Base-by-base conservation (phyloP, 1,140 invertebrate species). In the Caerostris extrusa region DNA sequence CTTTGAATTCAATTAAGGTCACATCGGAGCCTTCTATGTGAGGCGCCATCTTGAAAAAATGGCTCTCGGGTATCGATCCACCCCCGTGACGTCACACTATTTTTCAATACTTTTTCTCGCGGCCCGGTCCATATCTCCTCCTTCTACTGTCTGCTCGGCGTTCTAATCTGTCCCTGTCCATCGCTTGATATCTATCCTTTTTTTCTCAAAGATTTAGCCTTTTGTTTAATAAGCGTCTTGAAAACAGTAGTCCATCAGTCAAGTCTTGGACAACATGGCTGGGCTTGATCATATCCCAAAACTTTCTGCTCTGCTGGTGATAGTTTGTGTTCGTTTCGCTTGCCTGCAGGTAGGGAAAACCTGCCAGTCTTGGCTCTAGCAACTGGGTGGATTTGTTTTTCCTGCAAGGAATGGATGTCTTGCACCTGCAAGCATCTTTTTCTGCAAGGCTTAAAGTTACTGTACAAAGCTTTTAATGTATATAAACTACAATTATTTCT, bases 11-110 rank as follows among this genome's bases (percentile, higher is more conserved):
- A 81, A 91, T 91, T 91, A 91, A 91, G 89, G 89, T 91, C 71
- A 81, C 89, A 50, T n/a, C 8, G 69, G 56, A n/a, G 56, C 50
- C 50, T 14, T 71, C 88, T 69, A 91, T 71, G 89, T 91, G 89
- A 17, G 57, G 89, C 89, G 89, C 89, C 89, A 91, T 91, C 89
- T 91, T 91, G 89, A 91, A 82, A n/a, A 82, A 91, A 81, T 61
- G 60, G 71, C 7, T 34, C 56, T 56, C 8, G 8, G n/a, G n/a
- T 91, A 91, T 91, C 89, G 89, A 91, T 91, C 89, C 55, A 4
- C 2, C 3, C 50, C 12, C 55, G 61, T 91, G 89, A 91, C 89
- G 89, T 91, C 89, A 91, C 55, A 8, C 58, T 50, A 60, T 87
- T 64, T n/a, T 50, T 58, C 14, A 3, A 17, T 64, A 64, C 10